Evolutionary conservation across 2,888 invertebrate genomes (phyloP).

Genomic region (Teleiodes luculella): DNA sequence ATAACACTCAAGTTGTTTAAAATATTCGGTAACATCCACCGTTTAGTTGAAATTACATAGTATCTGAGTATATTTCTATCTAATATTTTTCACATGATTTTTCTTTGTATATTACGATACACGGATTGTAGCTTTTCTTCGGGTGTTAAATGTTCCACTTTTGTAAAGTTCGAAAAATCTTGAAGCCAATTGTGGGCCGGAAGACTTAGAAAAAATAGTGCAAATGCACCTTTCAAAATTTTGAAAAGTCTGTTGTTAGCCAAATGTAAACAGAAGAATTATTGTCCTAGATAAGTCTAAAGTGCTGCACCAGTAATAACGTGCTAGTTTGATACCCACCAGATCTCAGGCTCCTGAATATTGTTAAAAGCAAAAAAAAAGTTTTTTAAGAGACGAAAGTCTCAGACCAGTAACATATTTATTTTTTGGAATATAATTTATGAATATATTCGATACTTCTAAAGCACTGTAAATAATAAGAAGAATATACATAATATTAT

Average conservation of each 20-base stretch:
- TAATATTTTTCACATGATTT: conserved; percentile 17
- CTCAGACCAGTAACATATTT: too few species aligned
- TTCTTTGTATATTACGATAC: conserved; percentile 32
- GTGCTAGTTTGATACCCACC: conserved; percentile 3
- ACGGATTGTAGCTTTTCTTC: conserved; percentile 32
- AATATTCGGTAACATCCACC: conserved; percentile 46
- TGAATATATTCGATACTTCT: too few species aligned
- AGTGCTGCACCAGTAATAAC: conserved; percentile 54
- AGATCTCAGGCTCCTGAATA: neutral
- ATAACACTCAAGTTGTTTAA: conserved; percentile 66
- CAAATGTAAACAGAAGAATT: conserved; percentile 57
- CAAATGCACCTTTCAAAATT: conserved; percentile 18
- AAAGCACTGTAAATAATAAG: too few species aligned
- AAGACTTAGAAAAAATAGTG: conserved; percentile 51
- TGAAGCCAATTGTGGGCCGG: conserved; percentile 56
- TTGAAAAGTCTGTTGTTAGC: conserved; percentile 28
- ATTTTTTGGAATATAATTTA: too few species aligned
- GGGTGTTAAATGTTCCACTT: conserved; percentile 28
- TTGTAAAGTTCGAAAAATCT: conserved; percentile 34
- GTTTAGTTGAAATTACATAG: conserved; percentile 46
- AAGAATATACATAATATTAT: neutral
- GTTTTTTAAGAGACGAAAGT: too few species aligned
- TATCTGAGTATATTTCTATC: conserved; percentile 16
- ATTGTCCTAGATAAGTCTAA: conserved; percentile 77
- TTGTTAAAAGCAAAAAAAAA: neutral